These are phyloP conservation scores for Pteromalus puparum DNA, from an alignment of 1,140 invertebrate species.

Conservation along the genomic window DNA sequence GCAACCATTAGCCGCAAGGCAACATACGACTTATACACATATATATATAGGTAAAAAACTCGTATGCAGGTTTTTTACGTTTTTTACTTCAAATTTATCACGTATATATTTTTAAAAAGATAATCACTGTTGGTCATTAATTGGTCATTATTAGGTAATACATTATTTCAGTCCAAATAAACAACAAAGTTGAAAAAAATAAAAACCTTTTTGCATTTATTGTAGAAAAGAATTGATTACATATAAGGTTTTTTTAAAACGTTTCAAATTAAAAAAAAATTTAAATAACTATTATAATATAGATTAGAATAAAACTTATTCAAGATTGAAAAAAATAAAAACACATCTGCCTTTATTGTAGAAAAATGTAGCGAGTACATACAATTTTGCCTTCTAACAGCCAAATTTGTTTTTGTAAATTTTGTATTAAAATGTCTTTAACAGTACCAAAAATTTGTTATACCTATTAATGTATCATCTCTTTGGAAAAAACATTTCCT, in stretches of 20 bases:
- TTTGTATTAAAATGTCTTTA: constrained; percentile 69
- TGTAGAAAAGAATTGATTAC: constrained; percentile 28
- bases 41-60: background rate
- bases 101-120: no score
- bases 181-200: constrained; percentile 34
- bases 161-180: background rate
- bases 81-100: background rate
- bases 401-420: constrained; percentile 54
- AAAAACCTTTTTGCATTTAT: constrained; percentile 32
- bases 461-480: constrained; percentile 22
- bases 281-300: background rate
- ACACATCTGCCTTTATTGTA: constrained; percentile 48
- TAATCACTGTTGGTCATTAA: background rate
- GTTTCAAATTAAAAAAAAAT: background rate
- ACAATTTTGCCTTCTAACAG: constrained; percentile 42
- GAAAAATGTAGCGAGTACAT: constrained; percentile 49
- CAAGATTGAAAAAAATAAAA: constrained; percentile 46
- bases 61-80: background rate
- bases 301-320: constrained; percentile 33
- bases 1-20: background rate
- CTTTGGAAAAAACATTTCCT: constrained; percentile 46
- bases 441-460: constrained; percentile 68
- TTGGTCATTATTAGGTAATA: background rate
- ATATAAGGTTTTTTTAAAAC: background rate
- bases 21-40: no score